Evolutionary conservation across 2,797 vertebrate species (phyloP).

Genomic region (Choloepus didactylus): DNA sequence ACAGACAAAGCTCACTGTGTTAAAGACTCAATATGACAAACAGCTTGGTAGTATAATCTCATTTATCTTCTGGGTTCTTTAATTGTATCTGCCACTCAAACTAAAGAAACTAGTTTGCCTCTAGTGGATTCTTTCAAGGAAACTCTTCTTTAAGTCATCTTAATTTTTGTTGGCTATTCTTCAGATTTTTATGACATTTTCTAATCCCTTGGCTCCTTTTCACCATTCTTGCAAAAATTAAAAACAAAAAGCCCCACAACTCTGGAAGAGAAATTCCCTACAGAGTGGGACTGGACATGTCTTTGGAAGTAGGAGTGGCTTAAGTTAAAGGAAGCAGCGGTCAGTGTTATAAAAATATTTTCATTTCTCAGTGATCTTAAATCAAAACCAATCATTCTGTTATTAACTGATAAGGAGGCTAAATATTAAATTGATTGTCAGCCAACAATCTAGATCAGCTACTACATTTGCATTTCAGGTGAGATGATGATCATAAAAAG

Average conservation of each 20-base stretch:
- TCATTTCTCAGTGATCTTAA: not conserved
- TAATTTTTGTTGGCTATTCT: not conserved
- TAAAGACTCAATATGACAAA: not conserved
- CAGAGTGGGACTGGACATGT: not conserved
- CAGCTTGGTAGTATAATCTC: not conserved
- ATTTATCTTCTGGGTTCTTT: not conserved
- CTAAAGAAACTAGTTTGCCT: not conserved
- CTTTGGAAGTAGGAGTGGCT: not conserved
- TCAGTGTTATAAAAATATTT: not conserved
- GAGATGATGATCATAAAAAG: not conserved
- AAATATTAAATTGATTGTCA: not conserved
- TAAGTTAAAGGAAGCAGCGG: not conserved
- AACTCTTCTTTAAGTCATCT: not conserved
- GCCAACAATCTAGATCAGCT: not conserved
- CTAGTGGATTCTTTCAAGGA: not conserved
- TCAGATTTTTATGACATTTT: not conserved
- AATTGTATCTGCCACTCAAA: not conserved
- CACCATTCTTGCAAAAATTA: not conserved
- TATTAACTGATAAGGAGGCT: not conserved
- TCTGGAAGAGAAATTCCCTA: not conserved
- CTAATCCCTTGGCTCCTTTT: not conserved
- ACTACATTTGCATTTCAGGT: not conserved
- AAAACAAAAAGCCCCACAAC: not conserved
- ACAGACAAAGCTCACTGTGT: not conserved
- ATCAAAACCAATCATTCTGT: not conserved